Evolutionary conservation across 1,140 invertebrate species (phyloP).

Genomic region (Gonatopus flavifemur): DNA sequence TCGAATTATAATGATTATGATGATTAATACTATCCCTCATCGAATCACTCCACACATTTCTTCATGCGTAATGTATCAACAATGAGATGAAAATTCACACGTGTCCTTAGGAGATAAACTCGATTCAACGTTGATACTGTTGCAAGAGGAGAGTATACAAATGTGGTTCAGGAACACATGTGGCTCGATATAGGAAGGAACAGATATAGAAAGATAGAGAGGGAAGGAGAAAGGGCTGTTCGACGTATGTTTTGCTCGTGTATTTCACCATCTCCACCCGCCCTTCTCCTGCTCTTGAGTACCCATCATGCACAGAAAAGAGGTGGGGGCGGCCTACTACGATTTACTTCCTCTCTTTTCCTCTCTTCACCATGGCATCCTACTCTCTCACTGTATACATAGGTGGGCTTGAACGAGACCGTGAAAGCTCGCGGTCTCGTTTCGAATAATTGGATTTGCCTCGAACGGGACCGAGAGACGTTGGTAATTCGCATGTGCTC

Average conservation of each 20-base stretch:
- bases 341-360: not conserved
- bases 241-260: slow-evolving; percentile 15
- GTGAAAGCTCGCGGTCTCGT: slow-evolving; percentile 53
- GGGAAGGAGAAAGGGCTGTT: slow-evolving; percentile 5
- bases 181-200: no score
- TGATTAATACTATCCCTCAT: no score
- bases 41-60: no score
- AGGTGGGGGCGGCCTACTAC: no score
- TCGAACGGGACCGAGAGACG: slow-evolving; percentile 37
- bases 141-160: no score
- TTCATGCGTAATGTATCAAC: no score
- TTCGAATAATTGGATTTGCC: slow-evolving; percentile 54
- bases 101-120: no score
- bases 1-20: no score
- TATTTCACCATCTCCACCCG: not conserved
- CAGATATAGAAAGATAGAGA: not conserved
- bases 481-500: slow-evolving; percentile 24
- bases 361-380: slow-evolving; percentile 3
- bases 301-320: not conserved
- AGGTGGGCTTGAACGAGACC: slow-evolving; percentile 45
- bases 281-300: not conserved
- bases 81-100: no score
- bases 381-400: slow-evolving; percentile 37
- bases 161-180: no score
- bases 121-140: no score